Percentiles rank a stretch among this genome's conserved stretches.
phyloP scores from a whole-genome alignment of 2,797 vertebrate genomes.

The Setipinna tenuifilis region DNA sequence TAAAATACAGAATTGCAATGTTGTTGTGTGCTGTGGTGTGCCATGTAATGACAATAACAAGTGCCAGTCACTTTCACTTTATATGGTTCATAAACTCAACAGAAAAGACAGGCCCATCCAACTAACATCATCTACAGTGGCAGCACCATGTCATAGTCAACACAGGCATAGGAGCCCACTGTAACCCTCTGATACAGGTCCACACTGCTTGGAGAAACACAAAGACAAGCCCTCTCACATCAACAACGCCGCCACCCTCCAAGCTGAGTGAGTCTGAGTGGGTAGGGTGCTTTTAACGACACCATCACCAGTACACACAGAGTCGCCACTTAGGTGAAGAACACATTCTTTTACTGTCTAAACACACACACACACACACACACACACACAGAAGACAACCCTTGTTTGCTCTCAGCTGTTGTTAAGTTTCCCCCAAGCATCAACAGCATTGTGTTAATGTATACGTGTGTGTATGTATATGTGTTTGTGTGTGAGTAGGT shows the following conservation, averaged over 20 bases:
- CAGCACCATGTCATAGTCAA: background rate
- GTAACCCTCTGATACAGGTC: conserved; percentile 17
- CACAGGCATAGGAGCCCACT: background rate
- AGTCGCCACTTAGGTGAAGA: background rate
- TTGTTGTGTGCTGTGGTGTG: too few relatives aligned
- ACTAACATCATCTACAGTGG: background rate
- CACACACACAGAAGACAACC: background rate
- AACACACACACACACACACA: conserved; percentile 30
- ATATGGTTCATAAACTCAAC: background rate
- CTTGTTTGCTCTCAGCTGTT: conserved; percentile 32
- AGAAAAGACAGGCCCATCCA: background rate
- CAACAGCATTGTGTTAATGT: conserved; percentile 27
- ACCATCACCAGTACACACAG: conserved; percentile 26
- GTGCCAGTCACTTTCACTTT: too few relatives aligned
- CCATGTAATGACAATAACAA: too few relatives aligned
- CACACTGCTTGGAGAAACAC: conserved; percentile 12
- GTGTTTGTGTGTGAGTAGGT: conserved; percentile 3
- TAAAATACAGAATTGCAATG: too few relatives aligned
- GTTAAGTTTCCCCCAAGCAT: conserved; percentile 40
- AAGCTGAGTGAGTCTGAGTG: background rate
- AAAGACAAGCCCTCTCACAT: conserved; percentile 11
- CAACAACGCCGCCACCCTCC: conserved; percentile 17
- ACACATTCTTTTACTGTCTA: background rate
- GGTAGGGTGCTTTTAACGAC: conserved; percentile 20
- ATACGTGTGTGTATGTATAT: background rate